Base-by-base conservation (phyloP, 2,888 invertebrate genomes). In the Ceraclea dissimilis region DNA sequence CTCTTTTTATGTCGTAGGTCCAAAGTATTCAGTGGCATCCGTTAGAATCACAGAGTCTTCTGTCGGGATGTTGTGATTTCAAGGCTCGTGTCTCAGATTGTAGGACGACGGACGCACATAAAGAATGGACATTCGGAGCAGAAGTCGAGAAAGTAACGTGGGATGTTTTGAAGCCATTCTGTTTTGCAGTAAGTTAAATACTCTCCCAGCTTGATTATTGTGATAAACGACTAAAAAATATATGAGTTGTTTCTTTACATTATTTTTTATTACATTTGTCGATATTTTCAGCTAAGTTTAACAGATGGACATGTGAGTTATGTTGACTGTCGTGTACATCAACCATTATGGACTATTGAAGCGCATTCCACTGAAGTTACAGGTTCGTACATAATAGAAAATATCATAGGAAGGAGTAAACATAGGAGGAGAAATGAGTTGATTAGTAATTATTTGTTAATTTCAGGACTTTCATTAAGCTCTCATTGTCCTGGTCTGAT, bases 71-170 rank as follows among this genome's bases (percentile, higher is more conserved):
- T 63, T 90, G 90, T 70, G 94, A 95, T 75, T 88, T 88, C 16
- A 71, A 73, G 51, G 89, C 86, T 1, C 83, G 86, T 66, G 78
- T 94, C 26, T 86, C 87, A 64, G 95, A 96, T 74, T 93, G 93
- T 67, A 82, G 90, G 62, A 33, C 68, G 17, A 68, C 76, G 0
- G 75, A 73, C 52, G 73, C 78, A 26, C 78, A 79, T 67, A 84
- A 85, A 69, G 73, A 73, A 1, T 96, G 95, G 94, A 63, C 75
- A 34, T 73, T 90, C 11, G 74, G 75, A 20, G 87, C 87, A 0
- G 95, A 97, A 78, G 85, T 94, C 21, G 97, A 97, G 71, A 83
- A 85, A 63, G 84, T 92, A 10, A 65, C 81, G 1, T 98, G 97
- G 97, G 88, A 93, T 74, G 79, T 81, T 43, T 81, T 82, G 61